Evolutionary conservation across 2,113 vertebrate species (phyloP).

Genomic region (Fukomys damarensis): DNA sequence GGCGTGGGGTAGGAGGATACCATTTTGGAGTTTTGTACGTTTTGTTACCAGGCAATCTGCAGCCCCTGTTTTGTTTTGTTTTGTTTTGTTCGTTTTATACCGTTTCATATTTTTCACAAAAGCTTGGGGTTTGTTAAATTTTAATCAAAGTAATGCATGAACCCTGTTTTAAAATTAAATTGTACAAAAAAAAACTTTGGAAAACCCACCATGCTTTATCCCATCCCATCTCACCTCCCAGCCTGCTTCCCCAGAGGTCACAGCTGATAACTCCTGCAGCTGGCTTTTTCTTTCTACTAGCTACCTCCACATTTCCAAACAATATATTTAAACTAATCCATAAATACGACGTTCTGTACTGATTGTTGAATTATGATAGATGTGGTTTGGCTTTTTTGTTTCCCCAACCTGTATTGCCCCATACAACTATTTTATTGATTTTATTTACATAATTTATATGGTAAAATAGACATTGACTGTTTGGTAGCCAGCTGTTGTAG

Average conservation of each 20-base stretch:
- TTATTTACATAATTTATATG: neutral
- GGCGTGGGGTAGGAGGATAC: accelerated
- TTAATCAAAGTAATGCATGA: constrained; percentile 30
- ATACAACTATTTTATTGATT: neutral
- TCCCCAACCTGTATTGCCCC: neutral
- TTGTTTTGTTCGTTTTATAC: neutral
- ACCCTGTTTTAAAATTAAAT: constrained; percentile 52
- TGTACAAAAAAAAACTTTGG: neutral
- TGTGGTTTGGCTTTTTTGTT: neutral
- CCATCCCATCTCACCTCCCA: too few relatives aligned
- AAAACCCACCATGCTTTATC: neutral
- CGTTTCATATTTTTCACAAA: constrained; percentile 28
- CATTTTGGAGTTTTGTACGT: neutral
- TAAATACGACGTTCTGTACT: constrained; percentile 8
- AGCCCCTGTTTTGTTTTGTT: neutral
- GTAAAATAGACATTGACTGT: neutral
- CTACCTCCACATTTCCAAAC: constrained; percentile 45
- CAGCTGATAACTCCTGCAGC: neutral
- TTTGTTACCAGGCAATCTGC: neutral
- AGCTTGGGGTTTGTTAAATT: neutral
- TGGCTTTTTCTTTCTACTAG: neutral
- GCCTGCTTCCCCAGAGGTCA: neutral
- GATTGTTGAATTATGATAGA: constrained; percentile 43
- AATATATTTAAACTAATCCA: constrained; percentile 28
- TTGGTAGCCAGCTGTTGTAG: neutral